Conservation (phyloP, 1,140 invertebrate species). For the Neodiprion pinetum region DNA sequence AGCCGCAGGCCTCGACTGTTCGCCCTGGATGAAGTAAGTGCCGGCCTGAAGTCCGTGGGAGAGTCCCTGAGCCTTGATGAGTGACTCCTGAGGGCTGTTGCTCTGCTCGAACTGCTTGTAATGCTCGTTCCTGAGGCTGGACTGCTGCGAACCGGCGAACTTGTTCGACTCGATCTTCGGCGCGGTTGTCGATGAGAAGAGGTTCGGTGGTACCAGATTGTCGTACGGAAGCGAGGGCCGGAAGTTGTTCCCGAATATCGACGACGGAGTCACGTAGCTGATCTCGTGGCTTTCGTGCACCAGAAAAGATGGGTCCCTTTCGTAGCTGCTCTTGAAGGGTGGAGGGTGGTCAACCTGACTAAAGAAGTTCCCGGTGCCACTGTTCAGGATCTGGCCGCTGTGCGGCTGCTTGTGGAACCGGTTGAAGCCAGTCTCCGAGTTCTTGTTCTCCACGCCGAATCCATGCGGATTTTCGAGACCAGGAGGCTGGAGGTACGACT, state of each 20-base stretch:
- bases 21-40: conserved; percentile 50
- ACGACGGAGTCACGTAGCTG: conserved; percentile 42
- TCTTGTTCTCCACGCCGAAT: conserved; percentile 35
- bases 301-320: conserved; percentile 50
- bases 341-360: conserved; percentile 46
- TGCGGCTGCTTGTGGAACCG: conserved; percentile 29
- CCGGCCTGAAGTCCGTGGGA: conserved; percentile 18
- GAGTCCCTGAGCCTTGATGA: conserved; percentile 1
- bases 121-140: neutral
- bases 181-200: conserved; percentile 28
- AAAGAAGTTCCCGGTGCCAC: conserved; percentile 41
- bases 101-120: conserved; percentile 23
- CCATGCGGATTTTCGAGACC: conserved; percentile 23
- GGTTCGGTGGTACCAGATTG: conserved; percentile 41
- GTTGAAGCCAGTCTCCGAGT: conserved; percentile 29
- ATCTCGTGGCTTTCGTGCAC: conserved; percentile 55
- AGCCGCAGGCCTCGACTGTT: conserved; percentile 29
- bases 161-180: conserved; percentile 37
- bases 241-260: conserved; percentile 40
- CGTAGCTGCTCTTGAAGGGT: conserved; percentile 45
- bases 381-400: conserved; percentile 23
- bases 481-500: conserved; percentile 41
- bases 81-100: conserved; percentile 1
- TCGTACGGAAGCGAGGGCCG: conserved; percentile 46
- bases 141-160: conserved; percentile 17